Evolutionary conservation across 2,888 invertebrate species (phyloP).

Genomic region (Torymus auratus): DNA sequence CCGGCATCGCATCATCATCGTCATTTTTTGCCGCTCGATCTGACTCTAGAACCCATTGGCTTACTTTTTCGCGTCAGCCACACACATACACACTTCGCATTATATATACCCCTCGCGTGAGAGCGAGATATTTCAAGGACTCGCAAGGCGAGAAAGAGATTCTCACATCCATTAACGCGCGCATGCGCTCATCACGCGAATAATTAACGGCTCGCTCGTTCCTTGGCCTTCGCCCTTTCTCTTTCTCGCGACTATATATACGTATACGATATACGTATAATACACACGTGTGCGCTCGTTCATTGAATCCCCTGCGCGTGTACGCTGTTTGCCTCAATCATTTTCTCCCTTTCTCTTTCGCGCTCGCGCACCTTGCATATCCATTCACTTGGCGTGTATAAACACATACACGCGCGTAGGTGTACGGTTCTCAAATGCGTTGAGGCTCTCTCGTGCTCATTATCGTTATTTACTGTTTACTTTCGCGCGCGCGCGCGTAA

Average conservation of each 20-base stretch:
- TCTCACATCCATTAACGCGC: conserved; percentile 12
- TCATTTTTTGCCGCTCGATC: too few relatives aligned
- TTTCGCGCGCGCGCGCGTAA: not conserved
- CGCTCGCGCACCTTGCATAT: conserved; percentile 29
- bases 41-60: not conserved
- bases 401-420: too few relatives aligned
- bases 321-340: conserved; percentile 15
- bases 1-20: too few relatives aligned
- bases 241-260: conserved; percentile 51
- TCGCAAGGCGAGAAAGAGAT: conserved; percentile 12
- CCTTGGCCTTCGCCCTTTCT: conserved; percentile 52
- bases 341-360: conserved; percentile 56
- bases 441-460: not conserved
- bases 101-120: not conserved
- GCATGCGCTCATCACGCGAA: conserved; percentile 17
- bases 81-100: not conserved
- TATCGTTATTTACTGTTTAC: conserved; percentile 31
- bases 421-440: too few relatives aligned
- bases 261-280: not conserved
- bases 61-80: not conserved
- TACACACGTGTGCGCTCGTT: conserved; percentile 5
- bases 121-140: conserved; percentile 45
- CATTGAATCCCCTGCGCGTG: conserved; percentile 28
- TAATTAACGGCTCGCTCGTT: conserved; percentile 50
- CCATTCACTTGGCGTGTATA: conserved; percentile 3